Evolutionary conservation across 1,140 invertebrate species (phyloP), one percentile per base, ranked within the genome.

Genomic region (Medauroidea extradentata): DNA sequence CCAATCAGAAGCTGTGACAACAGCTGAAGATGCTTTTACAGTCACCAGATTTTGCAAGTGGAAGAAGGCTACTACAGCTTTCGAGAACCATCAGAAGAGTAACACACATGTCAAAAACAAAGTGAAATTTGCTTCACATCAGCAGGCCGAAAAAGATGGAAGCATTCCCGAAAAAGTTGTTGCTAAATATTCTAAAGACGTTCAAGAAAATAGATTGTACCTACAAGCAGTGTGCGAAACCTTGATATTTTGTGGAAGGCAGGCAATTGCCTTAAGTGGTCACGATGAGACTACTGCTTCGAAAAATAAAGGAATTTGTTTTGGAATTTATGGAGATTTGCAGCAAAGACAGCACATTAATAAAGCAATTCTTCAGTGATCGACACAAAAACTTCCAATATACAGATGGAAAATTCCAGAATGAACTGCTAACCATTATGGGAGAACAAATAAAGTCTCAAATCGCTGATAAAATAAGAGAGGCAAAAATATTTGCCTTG

Each of bases 401-500:
- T 18, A 38, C 23, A 21, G 29, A 29, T 19, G 14, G 14, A 34
- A 38, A 19, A 41, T 53, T 53, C 18, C 29, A 53, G 29, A 53
- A 53, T 38, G 23, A 53, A 34, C 23, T 53, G 29, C 41, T 39
- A 38, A 16, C 23, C 18, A 53, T 53, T 25, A 53, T 53, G 19
- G 52, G 23, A 53, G 52, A 53, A 14, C 21, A 53, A 53, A 25
- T 25, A 34, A 53, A 38, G 5, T 7, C 29, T 34, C 29, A 34
- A 34, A 34, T 34, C 29, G 11, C 29, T 34, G 29, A 34, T 34
- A 53, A 44, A 57, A 55, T 57, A 13, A 43, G 55, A 60, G 23
- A 60, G 3, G 29, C 27, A 42, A 23, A 57, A 44, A 42, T 56
- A 5, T 60, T 41, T 60, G 18, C 53, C 46, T 24, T 60, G 27